Evolutionary conservation across 2,888 invertebrate genomes (phyloP).

Genomic region (Agrochola macilenta): DNA sequence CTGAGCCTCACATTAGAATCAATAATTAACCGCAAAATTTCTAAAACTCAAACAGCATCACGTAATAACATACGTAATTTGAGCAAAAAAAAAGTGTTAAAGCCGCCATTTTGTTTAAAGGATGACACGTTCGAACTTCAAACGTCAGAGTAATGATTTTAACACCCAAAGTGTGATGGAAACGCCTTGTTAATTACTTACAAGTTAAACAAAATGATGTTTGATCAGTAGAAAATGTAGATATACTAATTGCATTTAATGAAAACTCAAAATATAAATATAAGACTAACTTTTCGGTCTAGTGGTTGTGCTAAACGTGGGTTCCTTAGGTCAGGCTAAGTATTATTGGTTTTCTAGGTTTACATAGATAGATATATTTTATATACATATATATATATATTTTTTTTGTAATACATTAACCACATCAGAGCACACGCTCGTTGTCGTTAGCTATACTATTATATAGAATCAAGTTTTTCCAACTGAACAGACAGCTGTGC

Average conservation of each 20-base stretch:
- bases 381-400: too few relatives aligned
- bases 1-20: not conserved
- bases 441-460: too few relatives aligned
- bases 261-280: too few relatives aligned
- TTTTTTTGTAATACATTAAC: not conserved
- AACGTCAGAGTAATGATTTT: slow-evolving; percentile 44
- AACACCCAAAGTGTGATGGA: slow-evolving; percentile 43
- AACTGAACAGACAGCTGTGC: too few relatives aligned
- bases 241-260: too few relatives aligned
- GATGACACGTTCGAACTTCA: slow-evolving; percentile 37
- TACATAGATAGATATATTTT: too few relatives aligned
- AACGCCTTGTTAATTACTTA: slow-evolving; percentile 24
- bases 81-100: slow-evolving; percentile 45
- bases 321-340: too few relatives aligned
- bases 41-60: slow-evolving; percentile 41
- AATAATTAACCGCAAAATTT: slow-evolving; percentile 44
- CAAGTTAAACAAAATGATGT: slow-evolving; percentile 11
- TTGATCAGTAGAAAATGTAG: not conserved
- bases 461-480: too few relatives aligned
- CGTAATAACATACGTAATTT: slow-evolving; percentile 51
- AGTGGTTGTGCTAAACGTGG: too few relatives aligned
- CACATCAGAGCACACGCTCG: not conserved
- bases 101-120: slow-evolving; percentile 55
- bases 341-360: too few relatives aligned
- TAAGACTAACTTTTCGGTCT: too few relatives aligned